phyloP scores from a whole-genome alignment of 2,888 invertebrate genomes.

The Xanthorhoe spadicearia region DNA sequence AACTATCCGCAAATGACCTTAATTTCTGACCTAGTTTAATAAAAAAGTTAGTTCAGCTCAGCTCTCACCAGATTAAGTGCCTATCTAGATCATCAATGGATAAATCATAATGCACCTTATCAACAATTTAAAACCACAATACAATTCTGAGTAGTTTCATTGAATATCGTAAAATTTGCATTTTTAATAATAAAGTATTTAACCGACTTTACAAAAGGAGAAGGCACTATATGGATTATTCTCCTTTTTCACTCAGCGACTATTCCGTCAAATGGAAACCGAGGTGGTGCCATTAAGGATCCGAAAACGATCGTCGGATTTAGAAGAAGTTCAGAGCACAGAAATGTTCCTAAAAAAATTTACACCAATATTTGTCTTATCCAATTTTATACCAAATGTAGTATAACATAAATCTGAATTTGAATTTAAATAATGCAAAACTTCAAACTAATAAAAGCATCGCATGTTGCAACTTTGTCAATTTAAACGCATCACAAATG shows the following conservation, averaged over 20 bases:
- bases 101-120: background rate
- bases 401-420: conserved; percentile 13
- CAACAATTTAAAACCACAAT: conserved; percentile 1
- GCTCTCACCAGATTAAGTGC: conserved; percentile 12
- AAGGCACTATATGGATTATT: no score
- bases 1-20: conserved; percentile 14
- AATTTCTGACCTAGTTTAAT: conserved; percentile 17
- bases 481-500: conserved; percentile 41
- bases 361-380: background rate
- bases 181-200: no score
- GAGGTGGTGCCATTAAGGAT: no score
- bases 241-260: no score
- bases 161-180: no score
- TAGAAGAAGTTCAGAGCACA: no score
- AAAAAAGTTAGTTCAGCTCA: conserved; percentile 7
- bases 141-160: background rate
- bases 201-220: no score
- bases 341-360: no score
- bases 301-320: no score
- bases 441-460: conserved; percentile 31
- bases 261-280: no score
- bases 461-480: conserved; percentile 38
- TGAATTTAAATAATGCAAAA: conserved; percentile 23
- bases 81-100: conserved; percentile 7
- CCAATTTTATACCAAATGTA: conserved; percentile 10